Evolutionary conservation across 2,888 invertebrate genomes (phyloP).

Genomic region (Willowsia nigromaculata): DNA sequence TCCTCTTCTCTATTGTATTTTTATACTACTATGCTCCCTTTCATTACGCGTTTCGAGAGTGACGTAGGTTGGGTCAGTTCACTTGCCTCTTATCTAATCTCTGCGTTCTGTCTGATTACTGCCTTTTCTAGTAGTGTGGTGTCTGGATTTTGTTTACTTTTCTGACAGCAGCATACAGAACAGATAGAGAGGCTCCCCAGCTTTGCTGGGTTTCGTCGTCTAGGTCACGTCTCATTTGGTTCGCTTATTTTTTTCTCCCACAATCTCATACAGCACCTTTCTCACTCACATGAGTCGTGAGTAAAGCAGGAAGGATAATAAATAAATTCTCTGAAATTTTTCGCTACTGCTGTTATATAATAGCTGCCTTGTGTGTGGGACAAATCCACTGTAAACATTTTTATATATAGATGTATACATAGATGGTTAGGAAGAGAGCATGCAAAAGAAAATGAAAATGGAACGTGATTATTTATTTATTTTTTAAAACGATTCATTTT

Average conservation of each 20-base stretch:
- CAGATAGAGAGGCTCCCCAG: neutral
- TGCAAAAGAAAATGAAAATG: neutral
- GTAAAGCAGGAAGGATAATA: neutral
- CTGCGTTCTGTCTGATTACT: neutral
- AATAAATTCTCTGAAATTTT: too few species aligned
- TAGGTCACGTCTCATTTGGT: conserved; percentile 48
- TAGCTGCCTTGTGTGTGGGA: too few species aligned
- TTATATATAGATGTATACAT: neutral
- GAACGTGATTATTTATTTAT: conserved; percentile 23
- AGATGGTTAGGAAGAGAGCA: neutral
- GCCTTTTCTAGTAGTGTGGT: neutral
- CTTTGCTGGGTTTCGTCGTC: too few species aligned
- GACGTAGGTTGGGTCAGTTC: conserved; percentile 47
- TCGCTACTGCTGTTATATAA: too few species aligned
- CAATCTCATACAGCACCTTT: neutral
- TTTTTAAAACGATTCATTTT: conserved; percentile 3
- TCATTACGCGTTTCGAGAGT: neutral
- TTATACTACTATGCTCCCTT: neutral
- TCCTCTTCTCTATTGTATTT: conserved; percentile 14
- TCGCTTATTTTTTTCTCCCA: conserved; percentile 20
- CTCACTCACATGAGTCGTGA: neutral
- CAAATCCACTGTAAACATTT: too few species aligned
- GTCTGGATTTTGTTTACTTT: neutral
- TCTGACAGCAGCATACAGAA: neutral
- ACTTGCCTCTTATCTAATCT: conserved; percentile 47